These are phyloP conservation scores for Triplophysa bombifrons DNA, from an alignment of 2,797 vertebrate species.

Conservation along the genomic window DNA sequence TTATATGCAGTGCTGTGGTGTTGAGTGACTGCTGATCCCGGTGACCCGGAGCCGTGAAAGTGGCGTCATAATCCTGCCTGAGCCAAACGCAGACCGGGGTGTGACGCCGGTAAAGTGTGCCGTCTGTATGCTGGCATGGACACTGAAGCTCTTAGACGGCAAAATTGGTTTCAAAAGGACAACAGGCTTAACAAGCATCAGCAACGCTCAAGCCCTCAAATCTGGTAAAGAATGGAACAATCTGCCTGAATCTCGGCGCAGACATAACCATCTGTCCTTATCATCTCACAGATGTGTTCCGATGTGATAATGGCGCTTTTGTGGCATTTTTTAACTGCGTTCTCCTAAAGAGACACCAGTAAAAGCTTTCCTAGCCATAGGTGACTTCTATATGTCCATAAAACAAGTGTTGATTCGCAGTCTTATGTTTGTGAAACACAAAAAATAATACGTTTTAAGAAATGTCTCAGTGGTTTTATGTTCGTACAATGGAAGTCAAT, in stretches of 20 bases:
- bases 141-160: neutral
- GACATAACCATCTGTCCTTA: conserved; percentile 24
- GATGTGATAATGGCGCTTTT: conserved; percentile 23
- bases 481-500: too few relatives aligned
- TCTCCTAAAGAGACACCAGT: too few relatives aligned
- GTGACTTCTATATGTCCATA: too few relatives aligned
- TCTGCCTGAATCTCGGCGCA: conserved; percentile 21
- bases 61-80: conserved; percentile 15
- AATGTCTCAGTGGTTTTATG: too few relatives aligned
- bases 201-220: conserved; percentile 6
- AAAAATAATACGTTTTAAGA: too few relatives aligned
- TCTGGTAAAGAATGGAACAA: conserved; percentile 33
- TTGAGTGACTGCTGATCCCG: conserved; percentile 24
- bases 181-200: conserved; percentile 33
- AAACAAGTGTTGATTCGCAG: too few relatives aligned
- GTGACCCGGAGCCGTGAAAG: conserved; percentile 26
- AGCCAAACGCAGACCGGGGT: neutral
- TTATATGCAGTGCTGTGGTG: conserved; percentile 25
- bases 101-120: neutral
- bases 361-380: too few relatives aligned
- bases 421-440: too few relatives aligned
- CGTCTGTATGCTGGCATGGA: neutral
- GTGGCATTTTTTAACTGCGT: too few relatives aligned
- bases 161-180: conserved; percentile 42
- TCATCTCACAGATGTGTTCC: conserved; percentile 28